phyloP scores from a whole-genome alignment of 2,888 invertebrate species.

The Sicus ferrugineus region DNA sequence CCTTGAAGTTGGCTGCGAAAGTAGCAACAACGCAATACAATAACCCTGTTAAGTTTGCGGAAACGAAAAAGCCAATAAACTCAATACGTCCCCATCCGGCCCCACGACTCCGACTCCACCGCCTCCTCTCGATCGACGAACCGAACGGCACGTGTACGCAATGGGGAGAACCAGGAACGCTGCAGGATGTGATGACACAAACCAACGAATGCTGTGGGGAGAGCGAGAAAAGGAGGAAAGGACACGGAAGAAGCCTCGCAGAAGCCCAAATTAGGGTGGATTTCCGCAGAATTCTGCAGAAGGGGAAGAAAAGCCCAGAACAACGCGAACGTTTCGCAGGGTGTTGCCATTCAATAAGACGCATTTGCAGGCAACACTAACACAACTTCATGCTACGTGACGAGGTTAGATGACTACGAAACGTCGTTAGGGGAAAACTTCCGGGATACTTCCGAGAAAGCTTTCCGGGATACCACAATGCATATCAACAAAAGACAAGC shows the following conservation, averaged over 20 bases:
- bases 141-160: conserved; percentile 1
- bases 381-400: too few species aligned
- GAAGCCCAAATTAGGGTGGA: not conserved
- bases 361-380: not conserved
- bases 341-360: not conserved
- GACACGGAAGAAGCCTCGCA: not conserved
- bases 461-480: too few species aligned
- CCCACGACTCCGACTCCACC: too few species aligned
- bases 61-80: conserved; percentile 18
- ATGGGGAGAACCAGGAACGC: not conserved
- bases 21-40: conserved; percentile 4
- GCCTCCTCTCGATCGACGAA: not conserved
- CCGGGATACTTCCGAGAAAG: too few species aligned
- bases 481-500: too few species aligned
- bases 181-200: not conserved
- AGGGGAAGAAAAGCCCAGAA: too few species aligned
- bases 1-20: conserved; percentile 48
- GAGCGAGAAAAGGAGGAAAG: not conserved
- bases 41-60: conserved; percentile 1
- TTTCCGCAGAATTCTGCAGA: not conserved
- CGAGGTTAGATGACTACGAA: too few species aligned
- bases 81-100: not conserved
- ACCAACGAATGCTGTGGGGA: not conserved
- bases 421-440: not conserved
- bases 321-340: not conserved